Evolutionary conservation across 2,113 vertebrate species (phyloP).

Genomic region (Pardalotus punctatus): DNA sequence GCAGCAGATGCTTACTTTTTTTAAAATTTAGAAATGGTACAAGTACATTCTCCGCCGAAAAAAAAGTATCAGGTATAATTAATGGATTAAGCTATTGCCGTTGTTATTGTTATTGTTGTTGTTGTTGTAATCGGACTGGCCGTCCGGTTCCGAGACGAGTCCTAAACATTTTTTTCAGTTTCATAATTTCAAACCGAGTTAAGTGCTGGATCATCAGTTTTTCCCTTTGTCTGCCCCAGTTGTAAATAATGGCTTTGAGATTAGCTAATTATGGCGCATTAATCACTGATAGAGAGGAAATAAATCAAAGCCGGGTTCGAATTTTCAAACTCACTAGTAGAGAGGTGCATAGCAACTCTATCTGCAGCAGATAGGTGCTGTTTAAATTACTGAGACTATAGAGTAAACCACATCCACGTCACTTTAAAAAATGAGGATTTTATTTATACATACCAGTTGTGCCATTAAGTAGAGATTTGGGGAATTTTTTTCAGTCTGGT

Average conservation of each 20-base stretch:
- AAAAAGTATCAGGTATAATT: not conserved
- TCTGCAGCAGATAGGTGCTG: slow-evolving; percentile 74
- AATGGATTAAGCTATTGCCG: not conserved
- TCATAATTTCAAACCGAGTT: slow-evolving; percentile 66
- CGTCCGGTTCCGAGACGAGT: not conserved
- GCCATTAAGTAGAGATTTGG: slow-evolving; percentile 35
- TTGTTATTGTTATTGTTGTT: not conserved
- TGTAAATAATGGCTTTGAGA: slow-evolving; percentile 83
- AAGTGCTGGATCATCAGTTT: slow-evolving; percentile 72
- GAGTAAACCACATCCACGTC: slow-evolving; percentile 75
- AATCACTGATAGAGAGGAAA: slow-evolving; percentile 81
- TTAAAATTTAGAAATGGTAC: not conserved
- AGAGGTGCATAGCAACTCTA: slow-evolving; percentile 67
- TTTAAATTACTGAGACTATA: slow-evolving; percentile 73
- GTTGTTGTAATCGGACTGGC: not conserved
- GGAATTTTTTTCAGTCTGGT: not conserved
- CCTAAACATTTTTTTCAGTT: slow-evolving; percentile 40
- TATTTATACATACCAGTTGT: slow-evolving; percentile 73
- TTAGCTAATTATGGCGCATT: slow-evolving; percentile 83
- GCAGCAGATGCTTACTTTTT: not conserved
- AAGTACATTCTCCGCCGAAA: not conserved
- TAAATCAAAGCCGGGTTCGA: slow-evolving; percentile 74
- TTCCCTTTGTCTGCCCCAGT: slow-evolving; percentile 69
- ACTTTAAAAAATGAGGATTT: slow-evolving; percentile 73
- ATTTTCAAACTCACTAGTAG: slow-evolving; percentile 64